Evolutionary conservation across 2,113 vertebrate species (phyloP).

Genomic region (Platycercus adscitus): DNA sequence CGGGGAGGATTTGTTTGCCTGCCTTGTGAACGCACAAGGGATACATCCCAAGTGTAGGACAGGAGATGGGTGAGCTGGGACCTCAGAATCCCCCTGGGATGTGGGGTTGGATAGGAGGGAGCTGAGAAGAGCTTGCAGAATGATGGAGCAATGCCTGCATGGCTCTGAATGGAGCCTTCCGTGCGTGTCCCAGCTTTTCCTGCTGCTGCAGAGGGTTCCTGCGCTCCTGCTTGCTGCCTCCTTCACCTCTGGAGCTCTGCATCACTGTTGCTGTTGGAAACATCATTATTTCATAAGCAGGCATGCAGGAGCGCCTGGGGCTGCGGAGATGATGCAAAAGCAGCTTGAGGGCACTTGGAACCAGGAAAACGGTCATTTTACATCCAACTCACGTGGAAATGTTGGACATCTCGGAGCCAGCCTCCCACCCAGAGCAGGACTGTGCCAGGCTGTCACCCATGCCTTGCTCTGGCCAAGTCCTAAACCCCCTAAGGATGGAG

Average conservation of each 20-base stretch:
- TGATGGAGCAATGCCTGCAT: not conserved
- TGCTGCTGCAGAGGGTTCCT: not conserved
- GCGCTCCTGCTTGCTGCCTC: not conserved
- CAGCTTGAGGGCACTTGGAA: not conserved
- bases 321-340: not conserved
- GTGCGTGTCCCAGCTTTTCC: not conserved
- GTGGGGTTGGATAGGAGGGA: not conserved
- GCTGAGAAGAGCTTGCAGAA: not conserved
- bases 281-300: not conserved
- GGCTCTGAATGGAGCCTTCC: not conserved
- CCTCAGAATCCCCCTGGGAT: not conserved
- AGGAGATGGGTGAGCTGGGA: not conserved
- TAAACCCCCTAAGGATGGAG: not conserved
- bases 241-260: not conserved
- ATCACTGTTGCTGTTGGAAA: conserved; percentile 55
- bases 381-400: not conserved
- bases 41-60: not conserved
- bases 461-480: not conserved
- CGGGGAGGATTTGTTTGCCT: not conserved
- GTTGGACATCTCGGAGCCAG: not conserved
- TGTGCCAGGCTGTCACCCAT: not conserved
- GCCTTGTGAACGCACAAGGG: not conserved
- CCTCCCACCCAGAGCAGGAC: not conserved
- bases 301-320: not conserved
- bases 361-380: not conserved